Percentiles rank a stretch among this genome's conserved stretches.
phyloP scores from a whole-genome alignment of 2,888 invertebrate species.

The Gryllus longicercus region DNA sequence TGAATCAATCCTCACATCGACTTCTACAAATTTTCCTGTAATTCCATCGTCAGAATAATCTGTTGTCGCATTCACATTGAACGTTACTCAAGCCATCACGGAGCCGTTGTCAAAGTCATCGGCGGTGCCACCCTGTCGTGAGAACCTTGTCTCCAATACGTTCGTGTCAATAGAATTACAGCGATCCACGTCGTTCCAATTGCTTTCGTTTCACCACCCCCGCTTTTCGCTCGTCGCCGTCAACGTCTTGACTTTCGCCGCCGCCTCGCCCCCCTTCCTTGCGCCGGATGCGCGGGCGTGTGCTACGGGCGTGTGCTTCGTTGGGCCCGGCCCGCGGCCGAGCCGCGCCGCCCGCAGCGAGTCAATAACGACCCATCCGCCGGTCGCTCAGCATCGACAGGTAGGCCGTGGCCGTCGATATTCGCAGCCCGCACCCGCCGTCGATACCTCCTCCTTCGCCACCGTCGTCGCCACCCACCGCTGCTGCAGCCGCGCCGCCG shows the following conservation, averaged over 20 bases:
- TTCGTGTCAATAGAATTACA: no score
- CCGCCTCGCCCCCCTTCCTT: background rate
- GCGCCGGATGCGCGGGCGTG: background rate
- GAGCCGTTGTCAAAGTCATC: no score
- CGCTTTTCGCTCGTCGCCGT: background rate
- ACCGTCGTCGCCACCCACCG: background rate
- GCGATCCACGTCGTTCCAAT: no score
- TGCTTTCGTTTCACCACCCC: background rate
- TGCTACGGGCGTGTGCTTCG: background rate
- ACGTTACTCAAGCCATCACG: no score
- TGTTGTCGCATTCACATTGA: no score
- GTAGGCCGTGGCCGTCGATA: background rate
- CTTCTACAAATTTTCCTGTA: no score
- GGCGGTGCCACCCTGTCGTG: no score
- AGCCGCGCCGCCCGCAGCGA: background rate
- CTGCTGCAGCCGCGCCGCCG: no score
- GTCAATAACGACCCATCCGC: background rate
- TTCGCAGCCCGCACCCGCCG: background rate
- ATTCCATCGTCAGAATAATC: no score
- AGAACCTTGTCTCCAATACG: no score
- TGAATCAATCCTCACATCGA: no score
- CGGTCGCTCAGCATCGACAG: background rate
- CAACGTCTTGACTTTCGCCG: background rate
- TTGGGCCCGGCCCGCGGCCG: background rate
- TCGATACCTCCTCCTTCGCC: background rate